Evolutionary conservation across 2,888 invertebrate genomes (phyloP).

Genomic region (Drosophila maculinotata): DNA sequence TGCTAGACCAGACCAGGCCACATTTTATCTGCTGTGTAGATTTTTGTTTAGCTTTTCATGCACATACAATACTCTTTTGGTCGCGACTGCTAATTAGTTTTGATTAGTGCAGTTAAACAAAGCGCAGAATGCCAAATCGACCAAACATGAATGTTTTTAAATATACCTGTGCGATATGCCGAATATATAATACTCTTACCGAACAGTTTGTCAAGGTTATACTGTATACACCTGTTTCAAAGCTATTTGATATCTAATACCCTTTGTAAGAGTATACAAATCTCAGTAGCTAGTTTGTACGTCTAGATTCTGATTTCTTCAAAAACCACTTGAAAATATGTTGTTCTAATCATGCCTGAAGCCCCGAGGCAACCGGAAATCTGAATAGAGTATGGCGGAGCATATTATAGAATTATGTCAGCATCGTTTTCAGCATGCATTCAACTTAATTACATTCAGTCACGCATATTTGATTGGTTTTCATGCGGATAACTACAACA

Average conservation of each 20-base stretch:
- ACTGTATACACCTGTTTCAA: too few species aligned
- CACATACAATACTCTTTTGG: conserved; percentile 33
- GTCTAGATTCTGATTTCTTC: conserved; percentile 5
- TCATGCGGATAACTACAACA: conserved; percentile 25
- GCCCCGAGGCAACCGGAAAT: conserved; percentile 56
- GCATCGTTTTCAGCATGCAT: conserved; percentile 64
- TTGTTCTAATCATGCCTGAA: conserved; percentile 31
- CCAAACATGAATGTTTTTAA: conserved; percentile 2
- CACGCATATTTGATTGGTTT: conserved; percentile 75
- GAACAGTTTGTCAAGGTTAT: too few species aligned
- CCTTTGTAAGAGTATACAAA: neutral
- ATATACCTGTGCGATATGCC: neutral
- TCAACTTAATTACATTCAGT: conserved; percentile 65
- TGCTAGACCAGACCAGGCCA: conserved; percentile 36
- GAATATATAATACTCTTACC: neutral
- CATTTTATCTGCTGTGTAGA: conserved; percentile 36
- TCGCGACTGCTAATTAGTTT: conserved; percentile 61
- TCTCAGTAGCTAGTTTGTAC: neutral
- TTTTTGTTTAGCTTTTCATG: conserved; percentile 38
- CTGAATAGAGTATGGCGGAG: conserved; percentile 27
- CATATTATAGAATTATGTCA: conserved; percentile 62
- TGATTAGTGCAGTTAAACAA: conserved; percentile 62
- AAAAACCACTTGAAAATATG: conserved; percentile 10
- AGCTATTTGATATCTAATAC: neutral
- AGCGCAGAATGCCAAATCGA: conserved; percentile 11